Percentiles rank a stretch among this genome's conserved stretches.
Evolutionary conservation across 1,140 invertebrate genomes (phyloP).

Genomic region (Lepidostoma basale): DNA sequence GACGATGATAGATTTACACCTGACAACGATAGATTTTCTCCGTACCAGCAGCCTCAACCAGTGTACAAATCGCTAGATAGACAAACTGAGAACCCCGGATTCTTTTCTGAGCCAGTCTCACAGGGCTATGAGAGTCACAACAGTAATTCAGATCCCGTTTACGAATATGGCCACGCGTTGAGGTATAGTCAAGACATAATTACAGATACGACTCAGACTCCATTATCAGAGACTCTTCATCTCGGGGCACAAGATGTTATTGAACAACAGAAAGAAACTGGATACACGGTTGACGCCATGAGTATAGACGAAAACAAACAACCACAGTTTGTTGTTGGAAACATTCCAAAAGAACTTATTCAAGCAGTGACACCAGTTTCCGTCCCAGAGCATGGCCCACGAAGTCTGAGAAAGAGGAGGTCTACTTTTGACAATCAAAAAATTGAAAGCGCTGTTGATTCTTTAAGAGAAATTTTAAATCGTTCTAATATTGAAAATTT

Average conservation of each 20-base stretch:
- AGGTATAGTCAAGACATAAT: slow-evolving; percentile 39
- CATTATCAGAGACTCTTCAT: slow-evolving; percentile 55
- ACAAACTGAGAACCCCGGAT: slow-evolving; percentile 18
- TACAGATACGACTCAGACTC: slow-evolving; percentile 52
- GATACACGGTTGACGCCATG: slow-evolving; percentile 48
- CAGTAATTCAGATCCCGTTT: slow-evolving; percentile 20
- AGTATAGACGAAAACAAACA: slow-evolving; percentile 49
- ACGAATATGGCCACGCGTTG: slow-evolving; percentile 33
- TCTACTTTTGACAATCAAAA: slow-evolving; percentile 35
- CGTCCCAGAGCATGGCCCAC: slow-evolving; percentile 65
- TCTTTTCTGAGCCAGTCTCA: slow-evolving; percentile 22
- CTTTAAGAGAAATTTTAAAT: slow-evolving; percentile 55
- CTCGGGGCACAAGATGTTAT: slow-evolving; percentile 56
- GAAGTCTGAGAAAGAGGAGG: slow-evolving; percentile 56
- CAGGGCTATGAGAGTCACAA: slow-evolving; percentile 18
- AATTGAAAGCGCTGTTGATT: slow-evolving; percentile 50
- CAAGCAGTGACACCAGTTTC: slow-evolving; percentile 62
- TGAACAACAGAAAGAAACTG: slow-evolving; percentile 50
- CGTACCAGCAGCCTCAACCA: slow-evolving; percentile 39
- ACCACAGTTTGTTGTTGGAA: slow-evolving; percentile 63
- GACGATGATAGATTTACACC: too few species aligned
- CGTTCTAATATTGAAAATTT: too few species aligned
- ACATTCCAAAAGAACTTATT: slow-evolving; percentile 60
- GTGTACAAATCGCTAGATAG: slow-evolving; percentile 35
- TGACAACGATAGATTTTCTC: slow-evolving; percentile 50